Base-by-base conservation (phyloP, 2,113 vertebrate genomes). In the Carassius carassius region DNA sequence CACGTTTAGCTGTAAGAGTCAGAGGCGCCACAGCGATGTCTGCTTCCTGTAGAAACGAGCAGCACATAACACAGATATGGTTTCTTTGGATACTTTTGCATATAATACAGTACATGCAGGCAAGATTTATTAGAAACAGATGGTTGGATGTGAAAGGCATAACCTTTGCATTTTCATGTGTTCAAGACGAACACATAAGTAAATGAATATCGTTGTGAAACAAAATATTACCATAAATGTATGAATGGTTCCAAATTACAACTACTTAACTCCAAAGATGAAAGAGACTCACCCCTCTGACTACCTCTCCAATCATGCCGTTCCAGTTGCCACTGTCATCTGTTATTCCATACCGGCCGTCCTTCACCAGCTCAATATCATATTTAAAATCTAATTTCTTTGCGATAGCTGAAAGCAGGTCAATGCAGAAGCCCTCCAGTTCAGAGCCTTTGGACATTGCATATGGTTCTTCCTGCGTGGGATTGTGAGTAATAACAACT, bases 341-440 rank as follows among this genome's bases (percentile, higher is more conserved):
- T 16, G 91, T 8, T 0, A 16, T 3, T 0, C 97, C 97, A 0
- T 97, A 98, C 37, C 83, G 91, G 8, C 91, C 89, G 0, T 98
- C 97, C 19, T 95, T 95, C 85, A 98, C 97, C 32, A 96, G 60
- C 29, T 92, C 90, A 13, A 97, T 10, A 0, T 89, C 92, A 89
- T 96, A 96, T 63, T 79, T 92, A 90, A 98, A 96, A 82, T 91
- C 92, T 12, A 98, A 82, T 77, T 90, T 94, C 1, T 90, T 88
- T 3, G 96, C 90, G 0, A 98, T 92, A 0, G 92, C 90, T 0
- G 88, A 85, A 35, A 97, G 89, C 87, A 98, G 77, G 9, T 98
- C 97, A 0, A 97, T 92, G 88, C 96, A 97, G 92, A 92, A 98
- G 0, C 97, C 97, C 83, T 97, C 96, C 83, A 96, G 90, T 32